These are phyloP conservation scores for Heterocephalus glaber DNA, from an alignment of 2,113 vertebrate species.

Conservation along the genomic window DNA sequence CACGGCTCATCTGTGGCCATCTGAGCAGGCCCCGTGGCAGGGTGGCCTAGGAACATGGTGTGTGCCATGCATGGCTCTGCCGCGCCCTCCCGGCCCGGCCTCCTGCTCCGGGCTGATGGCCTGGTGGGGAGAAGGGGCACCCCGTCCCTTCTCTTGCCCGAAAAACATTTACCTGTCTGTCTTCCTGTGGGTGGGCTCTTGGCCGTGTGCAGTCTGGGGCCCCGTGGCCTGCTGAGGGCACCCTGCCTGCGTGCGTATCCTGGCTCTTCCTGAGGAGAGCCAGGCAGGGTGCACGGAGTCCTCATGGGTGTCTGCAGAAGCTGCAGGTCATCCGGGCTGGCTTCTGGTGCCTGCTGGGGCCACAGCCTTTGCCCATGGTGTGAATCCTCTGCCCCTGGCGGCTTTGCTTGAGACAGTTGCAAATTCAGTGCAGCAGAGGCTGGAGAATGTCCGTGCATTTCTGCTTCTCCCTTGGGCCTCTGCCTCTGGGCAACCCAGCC, in stretches of 20 bases:
- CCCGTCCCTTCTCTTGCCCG: not conserved
- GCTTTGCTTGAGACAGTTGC: not conserved
- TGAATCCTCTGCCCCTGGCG: not conserved
- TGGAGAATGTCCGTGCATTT: not conserved
- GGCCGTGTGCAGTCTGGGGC: not conserved
- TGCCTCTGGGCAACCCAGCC: not conserved
- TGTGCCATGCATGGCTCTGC: fast-evolving
- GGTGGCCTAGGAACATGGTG: too few relatives aligned
- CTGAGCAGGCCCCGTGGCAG: not conserved
- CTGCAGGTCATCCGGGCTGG: not conserved
- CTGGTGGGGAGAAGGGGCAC: not conserved
- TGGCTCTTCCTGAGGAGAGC: too few relatives aligned
- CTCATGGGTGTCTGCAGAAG: not conserved
- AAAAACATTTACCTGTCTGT: not conserved
- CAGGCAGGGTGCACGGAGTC: not conserved
- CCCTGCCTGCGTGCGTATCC: too few relatives aligned
- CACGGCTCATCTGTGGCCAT: not conserved
- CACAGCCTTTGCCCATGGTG: not conserved
- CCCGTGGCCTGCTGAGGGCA: too few relatives aligned
- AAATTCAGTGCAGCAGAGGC: not conserved
- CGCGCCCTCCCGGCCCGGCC: not conserved
- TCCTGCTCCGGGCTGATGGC: too few relatives aligned
- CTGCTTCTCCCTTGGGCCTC: not conserved
- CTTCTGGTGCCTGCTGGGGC: not conserved
- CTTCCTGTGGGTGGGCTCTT: too few relatives aligned